These are phyloP conservation scores for Melanocharis versteri DNA, from an alignment of 2,113 vertebrate genomes.

Conservation along the genomic window DNA sequence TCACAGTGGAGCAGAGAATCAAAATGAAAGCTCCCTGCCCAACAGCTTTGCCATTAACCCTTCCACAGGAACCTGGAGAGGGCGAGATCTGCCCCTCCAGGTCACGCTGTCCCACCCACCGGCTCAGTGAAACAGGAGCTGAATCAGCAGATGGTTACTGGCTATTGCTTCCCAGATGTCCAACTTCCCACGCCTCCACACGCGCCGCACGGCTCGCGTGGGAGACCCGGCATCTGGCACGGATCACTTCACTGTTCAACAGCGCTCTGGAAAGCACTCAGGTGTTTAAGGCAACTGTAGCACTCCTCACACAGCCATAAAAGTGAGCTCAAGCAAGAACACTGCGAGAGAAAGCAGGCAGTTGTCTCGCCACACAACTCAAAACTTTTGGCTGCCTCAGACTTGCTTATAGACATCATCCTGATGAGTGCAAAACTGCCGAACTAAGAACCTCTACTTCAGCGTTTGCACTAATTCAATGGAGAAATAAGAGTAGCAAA, in stretches of 20 bases:
- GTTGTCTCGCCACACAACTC: not conserved
- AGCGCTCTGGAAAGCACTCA: rapidly evolving
- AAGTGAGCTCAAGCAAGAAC: not conserved
- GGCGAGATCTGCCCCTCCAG: not conserved
- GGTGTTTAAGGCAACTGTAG: not conserved
- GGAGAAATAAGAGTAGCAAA: not conserved
- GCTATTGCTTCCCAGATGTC: rapidly evolving
- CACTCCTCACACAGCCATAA: not conserved
- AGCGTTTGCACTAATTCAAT: not conserved
- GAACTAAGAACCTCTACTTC: not conserved
- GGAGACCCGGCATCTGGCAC: rapidly evolving
- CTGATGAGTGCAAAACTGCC: not conserved
- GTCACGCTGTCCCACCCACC: rapidly evolving
- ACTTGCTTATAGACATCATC: not conserved
- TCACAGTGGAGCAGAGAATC: not conserved
- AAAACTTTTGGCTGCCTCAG: not conserved
- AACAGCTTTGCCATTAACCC: not conserved
- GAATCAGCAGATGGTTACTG: not conserved
- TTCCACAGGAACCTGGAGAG: not conserved
- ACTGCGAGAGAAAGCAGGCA: not conserved
- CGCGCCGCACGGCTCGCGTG: rapidly evolving
- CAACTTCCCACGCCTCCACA: not conserved
- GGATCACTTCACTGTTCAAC: rapidly evolving
- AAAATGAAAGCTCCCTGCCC: not conserved
- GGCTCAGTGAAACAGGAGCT: not conserved